Base-by-base conservation (phyloP, 2,797 vertebrate species). In the Halcyon smyrnensis region DNA sequence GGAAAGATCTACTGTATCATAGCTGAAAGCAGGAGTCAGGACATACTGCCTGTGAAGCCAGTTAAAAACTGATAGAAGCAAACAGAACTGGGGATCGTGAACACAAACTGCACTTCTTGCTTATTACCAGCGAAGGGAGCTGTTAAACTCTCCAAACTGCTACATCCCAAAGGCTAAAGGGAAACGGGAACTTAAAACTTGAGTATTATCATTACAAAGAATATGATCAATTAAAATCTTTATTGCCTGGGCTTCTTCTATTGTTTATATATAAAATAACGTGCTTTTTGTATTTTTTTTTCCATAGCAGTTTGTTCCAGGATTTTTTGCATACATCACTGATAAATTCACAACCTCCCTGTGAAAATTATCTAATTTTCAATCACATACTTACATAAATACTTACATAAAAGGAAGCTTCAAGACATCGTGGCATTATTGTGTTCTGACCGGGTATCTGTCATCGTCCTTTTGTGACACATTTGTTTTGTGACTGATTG, bases 41-140 rank as follows among this genome's bases (percentile, higher is more conserved):
- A 54, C 9, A 2, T 8, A 13, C 0, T 68, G 12, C 14, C 32
- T 63, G 9, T 5, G 28, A 8, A 62, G 46, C 1, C 36, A 37
- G 84, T 23, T 37, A 48, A 91, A 88, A 67, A 17, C 24, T 43
- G 15, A 9, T 2, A 7, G 23, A 0, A 4, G 36, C 51, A 43
- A 41, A 62, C 2, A 5, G 23, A 84, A 12, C 20, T 1, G 2
- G 17, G 11, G 5, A 30, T 6, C 3, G 1, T 3, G 34, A 23
- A 28, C 37, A 77, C 76, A 73, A 82, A 25, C 18, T 97, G 97
- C 77, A 96, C 74, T 97, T 96, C 91, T 36, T 15, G 5, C 7
- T 90, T 91, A 9, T 15, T 68, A 62, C 97, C 98, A 98, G 97
- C 93, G 98, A 90, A 96, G 91, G 96, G 98, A 95, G 98, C 43